phyloP scores from a whole-genome alignment of 1,140 invertebrate genomes.

The Chionoecetes opilio region DNA sequence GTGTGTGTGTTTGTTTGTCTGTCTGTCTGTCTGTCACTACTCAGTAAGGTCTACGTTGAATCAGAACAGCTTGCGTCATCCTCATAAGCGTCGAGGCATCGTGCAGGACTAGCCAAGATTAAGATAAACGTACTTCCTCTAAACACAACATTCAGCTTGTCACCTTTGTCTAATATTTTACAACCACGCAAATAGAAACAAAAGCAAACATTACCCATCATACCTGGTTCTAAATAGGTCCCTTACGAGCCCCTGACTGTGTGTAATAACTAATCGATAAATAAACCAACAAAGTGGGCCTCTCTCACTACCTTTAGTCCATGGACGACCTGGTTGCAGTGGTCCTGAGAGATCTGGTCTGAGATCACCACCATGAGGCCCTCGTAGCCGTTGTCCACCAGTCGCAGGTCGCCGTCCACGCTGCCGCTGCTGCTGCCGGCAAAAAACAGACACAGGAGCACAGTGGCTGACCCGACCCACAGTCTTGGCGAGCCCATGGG shows the following conservation, averaged over 20 bases:
- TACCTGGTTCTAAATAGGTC: background rate
- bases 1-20: no score
- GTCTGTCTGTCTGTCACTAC: no score
- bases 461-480: background rate
- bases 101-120: no score
- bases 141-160: background rate
- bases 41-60: no score
- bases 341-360: conserved; percentile 47
- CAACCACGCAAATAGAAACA: background rate
- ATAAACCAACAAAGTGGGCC: background rate
- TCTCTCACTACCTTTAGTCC: conserved; percentile 47
- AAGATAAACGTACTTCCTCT: background rate
- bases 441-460: background rate
- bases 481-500: background rate
- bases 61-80: no score
- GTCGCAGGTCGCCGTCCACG: background rate
- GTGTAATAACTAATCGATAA: conserved; percentile 10
- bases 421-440: background rate
- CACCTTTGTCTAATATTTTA: background rate
- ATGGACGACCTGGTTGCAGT: conserved; percentile 56
- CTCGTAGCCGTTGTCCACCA: conserved; percentile 69
- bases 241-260: background rate
- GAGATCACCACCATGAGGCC: conserved; percentile 55
- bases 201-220: background rate
- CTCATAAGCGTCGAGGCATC: no score